Conservation (phyloP, 2,113 vertebrate species). For the Ameiurus melas region DNA sequence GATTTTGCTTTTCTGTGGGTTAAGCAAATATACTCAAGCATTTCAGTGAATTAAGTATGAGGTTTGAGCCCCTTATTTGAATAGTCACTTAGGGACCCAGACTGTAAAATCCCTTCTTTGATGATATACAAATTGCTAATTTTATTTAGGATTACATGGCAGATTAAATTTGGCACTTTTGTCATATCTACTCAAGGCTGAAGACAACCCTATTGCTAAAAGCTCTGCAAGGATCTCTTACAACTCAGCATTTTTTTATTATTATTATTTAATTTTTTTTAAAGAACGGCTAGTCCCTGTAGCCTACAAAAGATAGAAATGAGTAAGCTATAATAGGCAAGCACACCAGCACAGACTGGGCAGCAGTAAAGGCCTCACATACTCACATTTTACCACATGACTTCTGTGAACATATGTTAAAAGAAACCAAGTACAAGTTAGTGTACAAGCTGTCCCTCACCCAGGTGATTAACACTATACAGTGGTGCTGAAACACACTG, state of each 20-base stretch:
- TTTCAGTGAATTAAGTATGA: constrained; percentile 39
- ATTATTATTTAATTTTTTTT: neutral
- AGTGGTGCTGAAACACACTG: constrained; percentile 2
- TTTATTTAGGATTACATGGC: constrained; percentile 34
- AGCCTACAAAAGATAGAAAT: constrained; percentile 4
- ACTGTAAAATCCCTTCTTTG: constrained; percentile 34
- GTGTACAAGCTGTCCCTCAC: constrained; percentile 57
- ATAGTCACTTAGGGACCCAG: constrained; percentile 36
- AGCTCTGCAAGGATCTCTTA: constrained; percentile 17
- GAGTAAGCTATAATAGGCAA: constrained; percentile 12
- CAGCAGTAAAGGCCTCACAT: constrained; percentile 28
- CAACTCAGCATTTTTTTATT: neutral
- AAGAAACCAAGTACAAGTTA: constrained; percentile 54
- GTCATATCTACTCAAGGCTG: constrained; percentile 66
- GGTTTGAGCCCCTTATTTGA: constrained; percentile 37
- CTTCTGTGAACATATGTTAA: constrained; percentile 30
- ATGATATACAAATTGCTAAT: constrained; percentile 35
- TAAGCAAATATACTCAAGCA: constrained; percentile 35
- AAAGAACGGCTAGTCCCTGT: neutral
- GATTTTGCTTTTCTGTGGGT: constrained; percentile 17
- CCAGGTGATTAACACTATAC: constrained; percentile 7
- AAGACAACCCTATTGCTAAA: constrained; percentile 22
- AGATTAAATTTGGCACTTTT: constrained; percentile 69
- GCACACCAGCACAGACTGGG: neutral
- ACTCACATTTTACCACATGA: constrained; percentile 40